These are phyloP conservation scores for Pseudorectes ferrugineus DNA, from an alignment of 2,113 vertebrate species.

Conservation along the genomic window DNA sequence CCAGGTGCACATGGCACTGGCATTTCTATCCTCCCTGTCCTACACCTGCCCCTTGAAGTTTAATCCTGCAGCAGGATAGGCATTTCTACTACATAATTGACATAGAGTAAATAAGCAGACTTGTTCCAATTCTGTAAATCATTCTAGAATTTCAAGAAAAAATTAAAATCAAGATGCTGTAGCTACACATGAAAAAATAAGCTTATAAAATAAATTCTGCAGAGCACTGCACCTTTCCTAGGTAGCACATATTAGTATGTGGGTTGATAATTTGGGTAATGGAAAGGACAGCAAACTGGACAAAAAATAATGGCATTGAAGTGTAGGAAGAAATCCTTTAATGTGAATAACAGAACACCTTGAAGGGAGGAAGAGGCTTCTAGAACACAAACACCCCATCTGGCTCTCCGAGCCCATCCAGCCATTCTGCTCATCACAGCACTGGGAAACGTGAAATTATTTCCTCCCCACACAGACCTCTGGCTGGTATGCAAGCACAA, in stretches of 20 bases:
- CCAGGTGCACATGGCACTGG: not conserved
- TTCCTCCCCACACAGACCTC: not conserved
- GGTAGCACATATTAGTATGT: too few species aligned
- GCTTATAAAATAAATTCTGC: not conserved
- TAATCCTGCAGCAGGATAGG: not conserved
- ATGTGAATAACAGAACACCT: not conserved
- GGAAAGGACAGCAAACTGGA: not conserved
- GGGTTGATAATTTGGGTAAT: not conserved
- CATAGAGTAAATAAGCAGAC: not conserved
- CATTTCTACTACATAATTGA: not conserved
- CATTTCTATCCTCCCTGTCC: not conserved
- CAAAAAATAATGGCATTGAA: not conserved
- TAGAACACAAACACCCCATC: not conserved
- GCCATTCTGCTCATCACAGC: not conserved
- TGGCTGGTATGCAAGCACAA: not conserved
- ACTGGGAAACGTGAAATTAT: fast-evolving
- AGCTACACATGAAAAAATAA: not conserved
- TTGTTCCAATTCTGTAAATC: not conserved
- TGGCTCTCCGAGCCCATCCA: not conserved
- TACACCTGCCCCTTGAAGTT: not conserved
- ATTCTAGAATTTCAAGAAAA: not conserved
- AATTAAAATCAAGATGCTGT: not conserved
- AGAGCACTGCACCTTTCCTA: fast-evolving
- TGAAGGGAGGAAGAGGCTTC: not conserved
- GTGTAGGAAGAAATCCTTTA: not conserved